Evolutionary conservation across 2,113 vertebrate genomes (phyloP).

Genomic region (Amphiprion ocellaris): DNA sequence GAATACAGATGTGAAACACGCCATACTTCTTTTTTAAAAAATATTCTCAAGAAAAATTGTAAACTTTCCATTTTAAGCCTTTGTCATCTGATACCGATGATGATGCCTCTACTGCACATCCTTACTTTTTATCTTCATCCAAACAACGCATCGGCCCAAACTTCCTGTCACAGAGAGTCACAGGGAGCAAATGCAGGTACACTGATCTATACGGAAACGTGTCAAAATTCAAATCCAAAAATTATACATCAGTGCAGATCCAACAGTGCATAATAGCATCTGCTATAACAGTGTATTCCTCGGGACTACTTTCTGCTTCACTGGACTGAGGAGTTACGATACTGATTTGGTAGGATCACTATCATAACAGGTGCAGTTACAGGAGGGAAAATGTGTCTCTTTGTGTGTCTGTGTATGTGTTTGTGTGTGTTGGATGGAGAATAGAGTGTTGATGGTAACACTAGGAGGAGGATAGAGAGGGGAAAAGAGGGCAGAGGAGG

Average conservation of each 20-base stretch:
- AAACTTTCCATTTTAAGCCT: too few species aligned
- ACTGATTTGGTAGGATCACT: neutral
- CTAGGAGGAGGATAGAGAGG: neutral
- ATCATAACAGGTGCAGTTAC: neutral
- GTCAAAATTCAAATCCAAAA: neutral
- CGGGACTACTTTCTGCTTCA: neutral
- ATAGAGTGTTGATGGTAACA: neutral
- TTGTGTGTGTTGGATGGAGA: neutral
- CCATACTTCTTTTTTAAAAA: too few species aligned
- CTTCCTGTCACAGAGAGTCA: neutral
- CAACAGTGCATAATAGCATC: slow-evolving; percentile 10
- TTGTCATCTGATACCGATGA: too few species aligned
- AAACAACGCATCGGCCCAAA: too few species aligned
- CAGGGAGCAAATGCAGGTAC: too few species aligned
- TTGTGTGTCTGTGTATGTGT: too few species aligned
- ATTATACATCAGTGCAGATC: neutral
- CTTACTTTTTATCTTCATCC: too few species aligned
- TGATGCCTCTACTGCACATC: too few species aligned
- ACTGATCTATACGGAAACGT: neutral
- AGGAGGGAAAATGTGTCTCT: neutral
- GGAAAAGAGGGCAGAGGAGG: slow-evolving; percentile 42
- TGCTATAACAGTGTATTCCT: neutral
- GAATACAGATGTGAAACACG: too few species aligned
- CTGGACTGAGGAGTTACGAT: slow-evolving; percentile 16
- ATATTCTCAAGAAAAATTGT: too few species aligned